A percentile compares a stretch with the other conserved stretches of the same genome.
phyloP scores from a whole-genome alignment of 2,797 vertebrate species.

The Sebastes glaucus region DNA sequence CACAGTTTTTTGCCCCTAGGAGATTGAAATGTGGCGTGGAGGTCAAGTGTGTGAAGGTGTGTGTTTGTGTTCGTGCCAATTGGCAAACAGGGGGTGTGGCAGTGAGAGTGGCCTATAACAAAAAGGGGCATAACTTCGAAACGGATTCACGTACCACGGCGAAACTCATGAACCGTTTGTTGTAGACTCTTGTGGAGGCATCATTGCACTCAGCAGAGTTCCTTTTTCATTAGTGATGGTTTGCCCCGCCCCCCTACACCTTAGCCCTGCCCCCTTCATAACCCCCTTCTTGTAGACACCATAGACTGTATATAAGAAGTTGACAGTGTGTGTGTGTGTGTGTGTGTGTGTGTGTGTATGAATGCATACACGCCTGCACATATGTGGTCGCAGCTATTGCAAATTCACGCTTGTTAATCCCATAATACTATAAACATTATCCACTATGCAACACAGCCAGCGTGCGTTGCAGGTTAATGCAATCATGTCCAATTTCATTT shows the following conservation, averaged over 20 bases:
- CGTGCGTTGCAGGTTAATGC: background rate
- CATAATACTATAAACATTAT: background rate
- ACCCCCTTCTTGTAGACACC: no score
- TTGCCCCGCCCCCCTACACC: background rate
- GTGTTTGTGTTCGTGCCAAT: background rate
- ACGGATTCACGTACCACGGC: background rate
- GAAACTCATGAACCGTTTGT: background rate
- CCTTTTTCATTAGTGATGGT: background rate
- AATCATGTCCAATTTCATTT: background rate
- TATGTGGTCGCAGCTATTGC: no score
- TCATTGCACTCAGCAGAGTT: background rate
- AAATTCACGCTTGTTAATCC: background rate
- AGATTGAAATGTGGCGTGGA: background rate
- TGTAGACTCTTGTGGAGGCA: background rate
- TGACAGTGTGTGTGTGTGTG: background rate
- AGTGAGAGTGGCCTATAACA: background rate
- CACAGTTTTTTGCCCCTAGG: background rate
- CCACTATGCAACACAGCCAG: background rate
- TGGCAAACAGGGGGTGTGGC: background rate
- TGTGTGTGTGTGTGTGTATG: background rate
- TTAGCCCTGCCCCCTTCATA: background rate
- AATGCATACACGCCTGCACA: background rate
- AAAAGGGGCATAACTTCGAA: background rate
- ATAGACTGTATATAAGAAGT: no score
- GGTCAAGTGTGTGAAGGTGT: background rate